Evolutionary conservation across 1,140 invertebrate species (phyloP).

Genomic region (Trigoniulus corallinus): DNA sequence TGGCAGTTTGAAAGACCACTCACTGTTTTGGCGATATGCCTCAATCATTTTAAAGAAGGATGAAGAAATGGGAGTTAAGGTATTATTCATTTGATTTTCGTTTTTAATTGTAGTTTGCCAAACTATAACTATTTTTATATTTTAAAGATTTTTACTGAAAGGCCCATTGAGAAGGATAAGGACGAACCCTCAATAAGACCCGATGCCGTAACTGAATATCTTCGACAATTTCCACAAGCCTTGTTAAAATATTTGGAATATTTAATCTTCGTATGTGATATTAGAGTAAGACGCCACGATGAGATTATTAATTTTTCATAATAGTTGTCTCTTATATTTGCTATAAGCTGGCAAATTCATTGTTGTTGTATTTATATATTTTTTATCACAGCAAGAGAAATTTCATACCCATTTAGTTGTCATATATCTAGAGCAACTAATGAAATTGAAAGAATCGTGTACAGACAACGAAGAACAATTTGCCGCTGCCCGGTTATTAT

Average conservation of each 20-base stretch:
- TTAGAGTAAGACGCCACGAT: conserved; percentile 13
- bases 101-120: too few species aligned
- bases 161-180: too few species aligned
- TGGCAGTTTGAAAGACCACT: conserved; percentile 25
- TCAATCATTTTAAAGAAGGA: conserved; percentile 30
- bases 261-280: conserved; percentile 22
- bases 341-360: too few species aligned
- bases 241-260: conserved; percentile 30
- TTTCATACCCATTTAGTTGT: conserved; percentile 34
- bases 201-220: conserved; percentile 27
- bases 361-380: too few species aligned
- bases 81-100: too few species aligned
- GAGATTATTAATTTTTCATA: too few species aligned
- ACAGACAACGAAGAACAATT: neutral
- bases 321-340: too few species aligned
- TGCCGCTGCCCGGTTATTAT: too few species aligned
- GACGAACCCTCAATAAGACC: conserved; percentile 19
- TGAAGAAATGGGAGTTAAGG: conserved; percentile 26
- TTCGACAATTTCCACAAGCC: conserved; percentile 29
- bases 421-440: conserved; percentile 27
- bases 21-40: conserved; percentile 31
- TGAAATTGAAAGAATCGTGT: neutral
- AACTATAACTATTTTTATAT: too few species aligned
- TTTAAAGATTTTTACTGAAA: too few species aligned
- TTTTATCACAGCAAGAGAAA: conserved; percentile 33